Evolutionary conservation across 2,888 invertebrate genomes (phyloP).

Genomic region (Falcaria lacertinaria): DNA sequence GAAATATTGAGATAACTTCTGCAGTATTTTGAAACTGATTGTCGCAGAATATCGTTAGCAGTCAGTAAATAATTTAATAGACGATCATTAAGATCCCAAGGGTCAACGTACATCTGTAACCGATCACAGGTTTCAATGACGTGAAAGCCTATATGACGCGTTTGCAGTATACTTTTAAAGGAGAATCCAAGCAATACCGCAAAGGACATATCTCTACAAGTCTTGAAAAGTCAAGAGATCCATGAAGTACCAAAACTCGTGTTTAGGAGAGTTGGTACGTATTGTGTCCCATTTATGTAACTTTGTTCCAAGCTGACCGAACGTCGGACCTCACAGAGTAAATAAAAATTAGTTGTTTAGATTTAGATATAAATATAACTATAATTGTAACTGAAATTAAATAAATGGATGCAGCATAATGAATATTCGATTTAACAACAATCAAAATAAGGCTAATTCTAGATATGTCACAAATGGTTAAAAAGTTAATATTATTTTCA

Average conservation of each 20-base stretch:
- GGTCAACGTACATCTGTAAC: no score
- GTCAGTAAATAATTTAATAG: neutral
- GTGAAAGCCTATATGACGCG: conserved; percentile 9
- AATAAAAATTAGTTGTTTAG: no score
- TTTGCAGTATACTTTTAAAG: conserved; percentile 11
- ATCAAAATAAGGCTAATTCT: no score
- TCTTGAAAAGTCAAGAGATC: conserved; percentile 31
- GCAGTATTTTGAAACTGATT: no score
- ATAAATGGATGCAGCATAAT: no score
- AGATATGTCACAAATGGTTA: no score
- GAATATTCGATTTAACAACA: no score
- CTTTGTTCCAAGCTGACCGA: conserved; percentile 9
- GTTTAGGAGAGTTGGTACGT: conserved; percentile 16
- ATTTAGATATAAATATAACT: no score
- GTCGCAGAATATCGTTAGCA: no score
- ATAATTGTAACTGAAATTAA: no score
- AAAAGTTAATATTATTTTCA: conserved; percentile 11
- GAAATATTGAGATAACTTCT: no score
- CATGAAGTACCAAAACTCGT: conserved; percentile 36
- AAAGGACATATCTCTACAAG: conserved; percentile 35
- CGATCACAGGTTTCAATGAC: conserved; percentile 1
- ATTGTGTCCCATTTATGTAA: conserved; percentile 19
- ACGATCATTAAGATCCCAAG: no score
- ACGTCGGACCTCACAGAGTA: neutral
- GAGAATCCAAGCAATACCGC: conserved; percentile 19